Conservation (phyloP, 2,113 vertebrate species). For the Rallus limicola region DNA sequence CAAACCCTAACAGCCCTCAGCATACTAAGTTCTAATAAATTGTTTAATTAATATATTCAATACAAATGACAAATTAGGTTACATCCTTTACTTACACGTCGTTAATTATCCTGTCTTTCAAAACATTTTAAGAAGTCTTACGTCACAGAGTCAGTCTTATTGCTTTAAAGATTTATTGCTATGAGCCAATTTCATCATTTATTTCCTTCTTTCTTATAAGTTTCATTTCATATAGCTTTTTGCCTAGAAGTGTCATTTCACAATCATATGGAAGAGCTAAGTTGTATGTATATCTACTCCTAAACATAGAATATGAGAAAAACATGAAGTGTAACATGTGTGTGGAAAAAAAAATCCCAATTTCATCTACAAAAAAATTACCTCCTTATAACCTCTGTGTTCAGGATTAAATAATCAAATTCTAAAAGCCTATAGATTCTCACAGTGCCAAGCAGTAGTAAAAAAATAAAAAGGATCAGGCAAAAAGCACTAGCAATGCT, state of each 20-base stretch:
- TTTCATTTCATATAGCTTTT: not conserved
- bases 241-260: not conserved
- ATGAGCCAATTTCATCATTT: not conserved
- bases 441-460: not conserved
- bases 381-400: not conserved
- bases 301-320: not conserved
- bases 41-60: conserved; percentile 39
- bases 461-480: not conserved
- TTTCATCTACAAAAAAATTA: not conserved
- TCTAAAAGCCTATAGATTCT: not conserved
- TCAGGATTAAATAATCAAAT: not conserved
- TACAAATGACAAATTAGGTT: conserved; percentile 48
- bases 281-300: not conserved
- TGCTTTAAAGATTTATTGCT: not conserved
- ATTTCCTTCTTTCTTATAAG: not conserved
- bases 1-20: not conserved
- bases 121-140: conserved; percentile 43
- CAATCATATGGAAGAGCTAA: not conserved
- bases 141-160: not conserved
- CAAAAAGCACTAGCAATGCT: not conserved
- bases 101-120: conserved; percentile 50
- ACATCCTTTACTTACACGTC: conserved; percentile 28
- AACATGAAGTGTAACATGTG: not conserved
- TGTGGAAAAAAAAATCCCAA: not conserved
- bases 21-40: conserved; percentile 29